Conservation (phyloP, 2,113 vertebrate species). For the Urocynchramus pylzowi region DNA sequence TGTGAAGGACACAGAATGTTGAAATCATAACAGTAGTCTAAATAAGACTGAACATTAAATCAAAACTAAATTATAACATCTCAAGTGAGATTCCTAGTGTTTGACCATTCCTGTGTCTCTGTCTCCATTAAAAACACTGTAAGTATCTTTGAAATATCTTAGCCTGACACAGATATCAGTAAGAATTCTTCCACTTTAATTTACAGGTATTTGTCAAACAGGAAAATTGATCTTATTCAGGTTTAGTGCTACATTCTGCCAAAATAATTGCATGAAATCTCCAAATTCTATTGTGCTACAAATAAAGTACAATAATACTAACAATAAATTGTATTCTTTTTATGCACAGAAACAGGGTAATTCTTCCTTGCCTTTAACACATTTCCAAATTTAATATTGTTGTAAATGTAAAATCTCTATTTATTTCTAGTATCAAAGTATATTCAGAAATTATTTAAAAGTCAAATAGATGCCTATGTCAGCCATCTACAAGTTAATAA, state of each 20-base stretch:
- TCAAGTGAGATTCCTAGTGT: background rate
- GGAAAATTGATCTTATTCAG: background rate
- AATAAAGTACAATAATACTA: background rate
- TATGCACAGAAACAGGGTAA: background rate
- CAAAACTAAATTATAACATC: background rate
- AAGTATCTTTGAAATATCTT: background rate
- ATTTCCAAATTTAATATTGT: background rate
- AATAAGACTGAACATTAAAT: background rate
- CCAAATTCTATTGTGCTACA: background rate
- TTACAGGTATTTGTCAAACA: background rate
- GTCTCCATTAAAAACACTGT: background rate
- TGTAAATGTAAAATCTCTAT: background rate
- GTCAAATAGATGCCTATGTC: background rate
- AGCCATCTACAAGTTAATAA: background rate
- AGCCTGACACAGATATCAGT: background rate
- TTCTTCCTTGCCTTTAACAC: background rate
- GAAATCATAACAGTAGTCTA: background rate
- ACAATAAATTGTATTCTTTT: background rate
- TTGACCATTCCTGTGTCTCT: background rate
- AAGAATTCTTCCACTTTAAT: background rate
- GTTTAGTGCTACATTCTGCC: background rate
- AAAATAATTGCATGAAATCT: background rate
- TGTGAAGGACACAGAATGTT: background rate
- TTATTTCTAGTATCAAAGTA: background rate
- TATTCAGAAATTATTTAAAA: background rate